These are phyloP conservation scores for Rugalucina vietnamica DNA, from an alignment of 2,888 invertebrate species.

Conservation along the genomic window DNA sequence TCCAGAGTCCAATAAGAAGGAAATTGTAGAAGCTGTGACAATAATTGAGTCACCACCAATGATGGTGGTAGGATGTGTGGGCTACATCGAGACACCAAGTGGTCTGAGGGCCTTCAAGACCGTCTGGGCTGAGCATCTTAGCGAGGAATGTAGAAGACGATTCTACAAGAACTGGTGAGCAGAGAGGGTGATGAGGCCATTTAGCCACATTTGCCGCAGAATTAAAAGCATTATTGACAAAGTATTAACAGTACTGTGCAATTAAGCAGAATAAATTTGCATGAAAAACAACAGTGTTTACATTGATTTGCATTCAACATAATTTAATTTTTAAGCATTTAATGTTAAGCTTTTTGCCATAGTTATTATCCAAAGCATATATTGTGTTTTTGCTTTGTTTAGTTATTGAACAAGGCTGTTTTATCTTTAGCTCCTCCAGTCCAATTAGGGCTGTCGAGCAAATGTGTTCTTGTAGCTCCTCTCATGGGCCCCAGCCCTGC, in stretches of 20 bases:
- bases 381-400: no score
- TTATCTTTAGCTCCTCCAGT: conserved; percentile 8
- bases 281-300: no score
- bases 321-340: no score
- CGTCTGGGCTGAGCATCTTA: conserved; percentile 99
- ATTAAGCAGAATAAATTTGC: no score
- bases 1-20: conserved; percentile 99
- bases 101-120: conserved; percentile 97
- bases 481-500: conserved; percentile 23
- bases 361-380: no score
- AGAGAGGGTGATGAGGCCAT: no score
- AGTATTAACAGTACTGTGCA: no score
- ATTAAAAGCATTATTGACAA: no score
- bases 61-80: conserved; percentile 98
- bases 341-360: no score
- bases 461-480: conserved; percentile 54
- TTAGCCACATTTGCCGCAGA: no score
- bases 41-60: conserved; percentile 99
- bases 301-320: no score
- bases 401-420: no score
- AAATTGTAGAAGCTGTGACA: conserved; percentile 99
- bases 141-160: conserved; percentile 98
- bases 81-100: conserved; percentile 99
- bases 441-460: conserved; percentile 48
- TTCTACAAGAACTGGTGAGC: conserved; percentile 99